Conservation (phyloP, 2,113 vertebrate genomes). For the Cephalophus harveyi region DNA sequence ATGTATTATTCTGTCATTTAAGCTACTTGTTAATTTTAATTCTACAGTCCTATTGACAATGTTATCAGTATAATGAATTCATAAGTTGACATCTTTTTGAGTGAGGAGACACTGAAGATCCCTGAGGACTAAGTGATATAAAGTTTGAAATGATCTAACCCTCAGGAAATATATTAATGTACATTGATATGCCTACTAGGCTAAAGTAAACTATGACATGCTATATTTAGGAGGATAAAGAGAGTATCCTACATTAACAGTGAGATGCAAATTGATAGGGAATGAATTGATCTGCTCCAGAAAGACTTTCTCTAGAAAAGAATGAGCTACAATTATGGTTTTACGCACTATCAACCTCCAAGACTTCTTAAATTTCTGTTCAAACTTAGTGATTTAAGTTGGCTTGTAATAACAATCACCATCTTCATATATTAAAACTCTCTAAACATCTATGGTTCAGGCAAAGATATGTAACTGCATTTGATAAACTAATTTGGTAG, state of each 20-base stretch:
- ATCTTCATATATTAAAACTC: neutral
- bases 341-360: neutral
- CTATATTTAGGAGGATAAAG: neutral
- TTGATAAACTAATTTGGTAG: neutral
- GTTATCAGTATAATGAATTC: neutral
- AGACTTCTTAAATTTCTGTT: neutral
- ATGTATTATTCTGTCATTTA: neutral
- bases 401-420: neutral
- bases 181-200: neutral
- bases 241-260: neutral
- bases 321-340: neutral
- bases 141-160: neutral
- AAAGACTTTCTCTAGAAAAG: neutral
- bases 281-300: neutral
- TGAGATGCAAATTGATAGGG: neutral
- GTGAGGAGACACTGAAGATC: neutral
- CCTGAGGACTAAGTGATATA: neutral
- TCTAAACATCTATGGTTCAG: neutral
- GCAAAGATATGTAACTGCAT: neutral
- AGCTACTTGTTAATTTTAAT: neutral
- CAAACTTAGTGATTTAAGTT: neutral
- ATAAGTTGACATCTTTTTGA: neutral
- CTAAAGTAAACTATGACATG: neutral
- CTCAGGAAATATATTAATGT: neutral
- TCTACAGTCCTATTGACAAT: neutral